Evolutionary conservation across 2,797 vertebrate species (phyloP), one percentile per base, ranked within the genome.

Genomic region (Anguilla anguilla): DNA sequence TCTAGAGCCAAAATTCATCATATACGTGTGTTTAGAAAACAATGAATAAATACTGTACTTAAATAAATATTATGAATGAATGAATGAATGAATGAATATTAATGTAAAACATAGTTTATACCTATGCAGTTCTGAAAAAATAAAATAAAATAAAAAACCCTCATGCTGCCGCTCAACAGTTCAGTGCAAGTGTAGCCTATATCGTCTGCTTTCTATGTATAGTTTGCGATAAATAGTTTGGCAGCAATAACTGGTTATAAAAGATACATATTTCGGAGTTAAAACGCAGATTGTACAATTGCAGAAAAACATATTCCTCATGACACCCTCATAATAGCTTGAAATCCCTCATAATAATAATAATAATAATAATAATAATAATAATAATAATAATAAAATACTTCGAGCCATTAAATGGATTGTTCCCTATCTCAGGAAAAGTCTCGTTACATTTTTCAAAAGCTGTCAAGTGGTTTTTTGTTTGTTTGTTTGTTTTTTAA

Each of bases 31-130:
- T 46, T 46, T 94, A 92, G 92, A 93, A 92, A 89, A 89, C 91
- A 94, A 95, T 90, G 94, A 93, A 94, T 92, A 95, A 94, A 94
- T 25, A 43, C 35, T 46, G 31, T 15, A 77, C 15, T 35, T 4
- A 22, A 31, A 81, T 49, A 49, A 46, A 81, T 81, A 0, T 2
- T 25, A 46, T 51, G 46, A 49, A 51, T 49, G 0, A 49, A n/a
- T 82, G 46, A 22, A 46, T n/a, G n/a, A n/a, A n/a, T 46, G 0
- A 81, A 25, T 49, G 7, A 49, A 82, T 51, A n/a, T n/a, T 82
- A 1, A 69, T 69, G 64, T n/a, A 69, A 69, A 46, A 79, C 15
- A 25, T 46, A 79, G 5, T 79, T 79, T 22, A 79, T 17, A 46
- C 39, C 17, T 19, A 79, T 43, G 22, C 46, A 49, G 7, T 25